These are phyloP conservation scores for Dasypolia templi DNA, from an alignment of 2,888 invertebrate genomes.

Conservation along the genomic window DNA sequence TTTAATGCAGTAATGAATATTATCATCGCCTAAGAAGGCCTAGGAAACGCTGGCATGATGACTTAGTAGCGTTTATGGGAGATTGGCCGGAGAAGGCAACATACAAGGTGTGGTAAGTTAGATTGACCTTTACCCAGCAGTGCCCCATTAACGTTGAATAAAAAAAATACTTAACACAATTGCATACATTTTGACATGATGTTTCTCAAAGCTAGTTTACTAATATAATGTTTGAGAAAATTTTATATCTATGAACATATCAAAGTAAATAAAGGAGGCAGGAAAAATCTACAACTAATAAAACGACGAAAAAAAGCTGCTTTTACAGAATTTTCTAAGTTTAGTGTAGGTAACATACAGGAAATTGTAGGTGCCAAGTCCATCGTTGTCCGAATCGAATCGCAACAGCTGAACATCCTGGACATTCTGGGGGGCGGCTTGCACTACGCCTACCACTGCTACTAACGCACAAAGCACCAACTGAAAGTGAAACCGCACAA, in stretches of 20 bases:
- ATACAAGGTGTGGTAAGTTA: no score
- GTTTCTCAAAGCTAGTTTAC: not conserved
- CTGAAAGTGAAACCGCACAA: conserved; percentile 73
- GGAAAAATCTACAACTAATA: not conserved
- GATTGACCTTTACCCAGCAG: no score
- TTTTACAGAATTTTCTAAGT: not conserved
- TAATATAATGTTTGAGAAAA: not conserved
- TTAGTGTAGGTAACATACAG: conserved; percentile 71
- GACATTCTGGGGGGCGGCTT: conserved; percentile 80
- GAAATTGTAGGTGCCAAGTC: conserved; percentile 81
- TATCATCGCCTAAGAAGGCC: not conserved
- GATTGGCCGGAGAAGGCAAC: not conserved
- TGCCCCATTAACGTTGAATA: no score
- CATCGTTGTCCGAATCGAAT: conserved; percentile 82
- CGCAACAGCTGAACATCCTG: conserved; percentile 79
- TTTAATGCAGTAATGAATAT: not conserved
- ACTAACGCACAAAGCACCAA: conserved; percentile 84
- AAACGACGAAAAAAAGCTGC: no score
- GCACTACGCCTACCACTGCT: conserved; percentile 70
- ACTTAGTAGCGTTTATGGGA: not conserved
- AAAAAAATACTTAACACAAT: not conserved
- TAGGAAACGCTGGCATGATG: not conserved
- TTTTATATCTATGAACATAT: no score
- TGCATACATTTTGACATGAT: not conserved
- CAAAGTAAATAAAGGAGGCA: no score